phyloP scores from a whole-genome alignment of 37 sponge, comb jelly and placozoan genomes.

The Chondrilla cf. caribensis region DNA sequence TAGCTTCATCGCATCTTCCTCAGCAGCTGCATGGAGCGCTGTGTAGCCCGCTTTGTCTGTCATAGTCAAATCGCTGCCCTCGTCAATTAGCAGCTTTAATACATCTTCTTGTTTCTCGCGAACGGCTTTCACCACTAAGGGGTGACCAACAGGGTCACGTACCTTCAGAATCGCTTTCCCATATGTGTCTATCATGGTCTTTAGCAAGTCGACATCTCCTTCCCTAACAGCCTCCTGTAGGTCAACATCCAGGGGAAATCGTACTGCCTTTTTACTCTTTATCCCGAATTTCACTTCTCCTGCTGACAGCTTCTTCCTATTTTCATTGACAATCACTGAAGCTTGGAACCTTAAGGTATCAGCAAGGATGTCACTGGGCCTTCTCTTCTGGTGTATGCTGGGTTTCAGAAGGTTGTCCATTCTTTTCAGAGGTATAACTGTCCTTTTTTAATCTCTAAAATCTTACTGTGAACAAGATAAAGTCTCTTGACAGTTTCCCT shows the following conservation, averaged over 20 bases:
- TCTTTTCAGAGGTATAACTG: background rate
- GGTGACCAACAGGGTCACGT: conserved; percentile 57
- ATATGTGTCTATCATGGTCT: conserved; percentile 30
- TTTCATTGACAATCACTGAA: background rate
- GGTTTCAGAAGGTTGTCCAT: conserved; percentile 1
- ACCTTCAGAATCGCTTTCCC: conserved; percentile 40
- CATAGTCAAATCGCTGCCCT: conserved; percentile 47
- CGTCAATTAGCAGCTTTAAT: conserved; percentile 41
- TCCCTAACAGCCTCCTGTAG: conserved; percentile 61
- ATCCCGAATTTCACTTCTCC: background rate
- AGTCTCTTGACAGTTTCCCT: too few relatives aligned
- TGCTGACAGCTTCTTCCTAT: conserved; percentile 2
- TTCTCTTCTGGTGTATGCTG: background rate
- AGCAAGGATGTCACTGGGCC: conserved; percentile 10
- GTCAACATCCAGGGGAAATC: conserved; percentile 54
- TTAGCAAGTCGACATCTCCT: conserved; percentile 53
- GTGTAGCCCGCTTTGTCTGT: conserved; percentile 59
- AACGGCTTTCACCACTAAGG: conserved; percentile 57
- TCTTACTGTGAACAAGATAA: too few relatives aligned
- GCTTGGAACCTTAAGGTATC: background rate
- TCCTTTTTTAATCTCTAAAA: too few relatives aligned
- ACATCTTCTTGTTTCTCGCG: conserved; percentile 40
- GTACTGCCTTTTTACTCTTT: conserved; percentile 46
- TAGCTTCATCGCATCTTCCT: conserved; percentile 57
- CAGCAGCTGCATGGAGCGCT: conserved; percentile 61